Base-by-base conservation (phyloP, 2,113 vertebrate species). In the Solenodon paradoxus region DNA sequence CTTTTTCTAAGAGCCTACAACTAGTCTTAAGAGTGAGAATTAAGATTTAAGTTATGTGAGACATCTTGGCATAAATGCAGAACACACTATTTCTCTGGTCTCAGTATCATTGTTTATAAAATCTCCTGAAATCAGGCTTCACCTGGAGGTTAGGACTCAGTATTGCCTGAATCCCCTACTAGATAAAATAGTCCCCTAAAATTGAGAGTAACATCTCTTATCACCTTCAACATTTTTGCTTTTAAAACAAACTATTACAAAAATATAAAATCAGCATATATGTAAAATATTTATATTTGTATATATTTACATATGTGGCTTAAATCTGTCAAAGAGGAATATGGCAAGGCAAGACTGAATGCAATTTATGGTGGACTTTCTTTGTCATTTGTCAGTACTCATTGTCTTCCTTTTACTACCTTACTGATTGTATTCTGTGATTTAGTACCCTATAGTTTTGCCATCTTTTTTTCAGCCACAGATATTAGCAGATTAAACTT, bases 241-340 rank as follows among this genome's bases (percentile, higher is more conserved):
- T 86, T 88, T 64, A 91, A 94, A 71, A 20, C 4, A 91, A 45
- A 0, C 49, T 51, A 9, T 90, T 57, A 80, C 15, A 90, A 55
- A 78, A 68, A 59, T 40, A 57, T 69, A 35, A 47, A 55, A 82
- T 74, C 63, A 83, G 17, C 55, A 28, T n/a, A n/a, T n/a, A n/a
- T n/a, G n/a, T n/a, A n/a, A n/a, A n/a, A n/a, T n/a, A n/a, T n/a
- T n/a, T n/a, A n/a, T n/a, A n/a, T n/a, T n/a, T n/a, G n/a, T n/a
- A 82, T 11, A 63, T 32, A 59, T 16, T 45, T 26, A 3, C 3
- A 38, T 16, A 6, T 24, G 49, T 57, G 45, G 42, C 75, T 81
- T 55, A 59, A 51, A 45, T 63, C n/a, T n/a, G 5, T 22, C 42
- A 32, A 10, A 28, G 22, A 32, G 26, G 12, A 22, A 22, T 38